Conservation (phyloP, 1,140 invertebrate genomes). For the Episyrphus balteatus region DNA sequence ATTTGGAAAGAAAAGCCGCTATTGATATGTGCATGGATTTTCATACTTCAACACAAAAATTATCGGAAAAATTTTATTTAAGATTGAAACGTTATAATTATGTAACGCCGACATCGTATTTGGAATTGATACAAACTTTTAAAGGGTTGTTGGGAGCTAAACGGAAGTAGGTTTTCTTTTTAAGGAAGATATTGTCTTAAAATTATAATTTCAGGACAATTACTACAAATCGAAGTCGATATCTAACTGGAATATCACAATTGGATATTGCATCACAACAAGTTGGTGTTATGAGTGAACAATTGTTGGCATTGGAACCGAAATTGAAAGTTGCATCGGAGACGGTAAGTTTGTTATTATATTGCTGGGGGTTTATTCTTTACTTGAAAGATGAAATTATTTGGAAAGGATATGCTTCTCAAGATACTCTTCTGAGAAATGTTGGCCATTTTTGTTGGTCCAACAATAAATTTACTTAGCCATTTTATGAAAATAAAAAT, state of each 20-base stretch:
- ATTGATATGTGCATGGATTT: conserved; percentile 86
- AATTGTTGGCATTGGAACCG: conserved; percentile 76
- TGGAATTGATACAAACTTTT: conserved; percentile 86
- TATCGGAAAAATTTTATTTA: conserved; percentile 63
- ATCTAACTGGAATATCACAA: conserved; percentile 78
- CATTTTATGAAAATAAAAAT: no score
- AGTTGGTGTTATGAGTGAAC: conserved; percentile 75
- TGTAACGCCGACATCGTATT: conserved; percentile 88
- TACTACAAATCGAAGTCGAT: conserved; percentile 54
- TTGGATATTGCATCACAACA: conserved; percentile 71
- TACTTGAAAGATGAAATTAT: no score
- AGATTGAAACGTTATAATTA: conserved; percentile 71
- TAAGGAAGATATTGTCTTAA: neutral
- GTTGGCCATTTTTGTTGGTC: no score
- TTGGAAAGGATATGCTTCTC: no score
- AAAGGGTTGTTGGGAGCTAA: conserved; percentile 71
- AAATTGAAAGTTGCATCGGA: conserved; percentile 72
- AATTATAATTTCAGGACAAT: conserved; percentile 31
- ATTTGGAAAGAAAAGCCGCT: conserved; percentile 54
- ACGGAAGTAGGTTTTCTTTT: conserved; percentile 49
- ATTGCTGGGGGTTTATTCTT: no score
- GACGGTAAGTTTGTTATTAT: conserved; percentile 13
- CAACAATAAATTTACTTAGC: no score
- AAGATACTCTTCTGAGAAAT: no score
- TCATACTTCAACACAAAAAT: conserved; percentile 68